phyloP scores from a whole-genome alignment of 2,888 invertebrate genomes.

The Ellobium chinense region DNA sequence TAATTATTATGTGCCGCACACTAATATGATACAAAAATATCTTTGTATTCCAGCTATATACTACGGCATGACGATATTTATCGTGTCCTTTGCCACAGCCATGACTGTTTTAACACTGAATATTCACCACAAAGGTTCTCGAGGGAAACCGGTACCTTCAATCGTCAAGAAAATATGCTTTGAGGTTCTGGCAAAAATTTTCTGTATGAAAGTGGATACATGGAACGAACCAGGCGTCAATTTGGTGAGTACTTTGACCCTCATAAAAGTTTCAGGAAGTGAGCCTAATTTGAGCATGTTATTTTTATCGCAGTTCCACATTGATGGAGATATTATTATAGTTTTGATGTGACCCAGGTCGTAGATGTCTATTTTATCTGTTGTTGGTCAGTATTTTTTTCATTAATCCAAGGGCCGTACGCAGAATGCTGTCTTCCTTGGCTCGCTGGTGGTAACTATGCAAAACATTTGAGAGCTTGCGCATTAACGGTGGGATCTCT shows the following conservation, averaged over 20 bases:
- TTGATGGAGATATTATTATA: too few species aligned
- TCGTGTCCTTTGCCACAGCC: slow-evolving; percentile 81
- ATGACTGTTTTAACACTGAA: slow-evolving; percentile 81
- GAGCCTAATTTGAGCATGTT: too few species aligned
- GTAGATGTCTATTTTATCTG: too few species aligned
- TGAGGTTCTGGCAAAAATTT: slow-evolving; percentile 84
- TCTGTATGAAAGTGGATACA: slow-evolving; percentile 70
- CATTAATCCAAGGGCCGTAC: too few species aligned
- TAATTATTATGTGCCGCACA: not conserved
- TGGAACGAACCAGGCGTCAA: slow-evolving; percentile 17
- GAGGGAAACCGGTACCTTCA: slow-evolving; percentile 88
- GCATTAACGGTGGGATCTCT: too few species aligned
- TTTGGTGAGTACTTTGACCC: slow-evolving; percentile 1
- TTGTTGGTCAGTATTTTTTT: too few species aligned
- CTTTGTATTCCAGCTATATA: slow-evolving; percentile 80
- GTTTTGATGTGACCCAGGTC: too few species aligned
- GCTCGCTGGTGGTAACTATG: too few species aligned
- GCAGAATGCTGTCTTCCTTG: too few species aligned
- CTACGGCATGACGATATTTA: slow-evolving; percentile 82
- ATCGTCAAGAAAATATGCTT: slow-evolving; percentile 86
- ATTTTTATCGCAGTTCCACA: too few species aligned
- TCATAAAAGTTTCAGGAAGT: not conserved
- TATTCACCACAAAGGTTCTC: slow-evolving; percentile 87
- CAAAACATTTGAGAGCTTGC: too few species aligned
- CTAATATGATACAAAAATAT: too few species aligned